phyloP scores from a whole-genome alignment of 2,113 vertebrate genomes.

The Gallinago jamesoni region DNA sequence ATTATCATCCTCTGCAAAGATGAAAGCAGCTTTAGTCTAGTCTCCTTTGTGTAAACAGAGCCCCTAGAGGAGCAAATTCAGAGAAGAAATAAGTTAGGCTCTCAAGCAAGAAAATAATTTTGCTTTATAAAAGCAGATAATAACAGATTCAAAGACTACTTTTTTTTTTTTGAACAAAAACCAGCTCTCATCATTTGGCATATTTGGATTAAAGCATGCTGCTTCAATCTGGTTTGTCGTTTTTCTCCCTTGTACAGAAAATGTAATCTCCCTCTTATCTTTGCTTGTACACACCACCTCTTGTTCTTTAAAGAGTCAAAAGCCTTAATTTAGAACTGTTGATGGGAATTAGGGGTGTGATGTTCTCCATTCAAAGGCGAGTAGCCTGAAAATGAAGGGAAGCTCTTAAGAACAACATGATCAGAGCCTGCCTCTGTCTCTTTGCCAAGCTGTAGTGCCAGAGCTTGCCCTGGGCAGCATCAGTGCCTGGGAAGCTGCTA shows the following conservation, averaged over 20 bases:
- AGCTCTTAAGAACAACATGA: background rate
- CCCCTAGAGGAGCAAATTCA: background rate
- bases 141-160: background rate
- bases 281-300: background rate
- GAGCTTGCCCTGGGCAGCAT: background rate
- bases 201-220: background rate
- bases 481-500: background rate
- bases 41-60: background rate
- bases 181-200: background rate
- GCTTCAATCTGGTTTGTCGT: background rate
- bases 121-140: slow-evolving; percentile 1
- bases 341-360: background rate
- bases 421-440: background rate
- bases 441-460: background rate
- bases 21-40: background rate
- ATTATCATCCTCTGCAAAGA: background rate
- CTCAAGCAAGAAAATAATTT: background rate
- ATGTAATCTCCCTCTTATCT: background rate
- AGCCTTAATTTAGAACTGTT: background rate
- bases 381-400: background rate
- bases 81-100: background rate
- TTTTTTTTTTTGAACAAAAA: background rate
- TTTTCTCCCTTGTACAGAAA: background rate
- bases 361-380: background rate
- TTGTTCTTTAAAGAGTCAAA: background rate